phyloP scores from a whole-genome alignment of 2,113 vertebrate species.

The Lipotes vexillifer region DNA sequence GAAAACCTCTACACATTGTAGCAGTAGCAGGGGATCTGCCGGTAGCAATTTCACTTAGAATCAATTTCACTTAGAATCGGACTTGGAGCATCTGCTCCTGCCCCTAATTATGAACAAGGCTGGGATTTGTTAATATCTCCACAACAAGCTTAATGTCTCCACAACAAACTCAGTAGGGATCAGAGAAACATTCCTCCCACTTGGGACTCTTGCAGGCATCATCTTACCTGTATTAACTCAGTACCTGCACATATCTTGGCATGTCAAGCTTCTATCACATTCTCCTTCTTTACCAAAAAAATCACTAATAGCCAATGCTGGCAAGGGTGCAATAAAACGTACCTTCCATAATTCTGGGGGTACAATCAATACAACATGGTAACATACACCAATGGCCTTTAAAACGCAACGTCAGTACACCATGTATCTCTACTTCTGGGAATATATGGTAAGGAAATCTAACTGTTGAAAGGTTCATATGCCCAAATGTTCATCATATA shows the following conservation, averaged over 20 bases:
- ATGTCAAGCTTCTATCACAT: background rate
- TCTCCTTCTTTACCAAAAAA: background rate
- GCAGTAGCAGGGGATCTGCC: slow-evolving; percentile 31
- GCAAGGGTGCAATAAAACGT: background rate
- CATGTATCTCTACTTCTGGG: background rate
- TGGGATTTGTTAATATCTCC: slow-evolving; percentile 60
- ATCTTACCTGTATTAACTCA: background rate
- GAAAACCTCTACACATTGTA: background rate
- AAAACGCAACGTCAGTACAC: background rate
- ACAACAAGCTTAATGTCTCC: background rate
- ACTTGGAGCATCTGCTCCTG: slow-evolving; percentile 74
- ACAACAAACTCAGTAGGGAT: background rate
- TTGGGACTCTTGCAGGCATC: background rate
- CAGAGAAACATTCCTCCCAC: background rate
- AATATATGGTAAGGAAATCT: background rate
- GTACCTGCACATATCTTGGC: background rate
- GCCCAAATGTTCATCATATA: background rate
- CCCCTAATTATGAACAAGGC: slow-evolving; percentile 70
- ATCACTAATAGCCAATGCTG: background rate
- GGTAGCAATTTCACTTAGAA: slow-evolving; percentile 64
- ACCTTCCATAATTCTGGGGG: too few relatives aligned
- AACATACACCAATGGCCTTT: background rate
- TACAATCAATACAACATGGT: rapidly evolving
- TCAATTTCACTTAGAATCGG: slow-evolving; percentile 61
- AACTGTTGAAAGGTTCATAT: background rate